A percentile compares a stretch with the other conserved stretches of the same genome.
Evolutionary conservation across 2,797 vertebrate genomes (phyloP).

Genomic region (Phylloscopus collybita): DNA sequence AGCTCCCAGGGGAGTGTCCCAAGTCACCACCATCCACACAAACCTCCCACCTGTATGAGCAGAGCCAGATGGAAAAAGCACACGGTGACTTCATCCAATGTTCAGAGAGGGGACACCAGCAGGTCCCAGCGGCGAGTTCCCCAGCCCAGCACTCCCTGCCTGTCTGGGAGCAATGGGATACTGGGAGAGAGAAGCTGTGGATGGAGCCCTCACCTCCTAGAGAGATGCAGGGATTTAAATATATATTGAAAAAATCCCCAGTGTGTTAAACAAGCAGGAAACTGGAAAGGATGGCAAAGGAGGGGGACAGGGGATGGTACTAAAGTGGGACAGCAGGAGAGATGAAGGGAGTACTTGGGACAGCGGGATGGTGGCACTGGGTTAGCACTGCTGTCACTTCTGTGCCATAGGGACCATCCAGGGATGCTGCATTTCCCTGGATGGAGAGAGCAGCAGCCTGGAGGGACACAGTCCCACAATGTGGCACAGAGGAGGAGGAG

Average conservation of each 20-base stretch:
- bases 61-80: background rate
- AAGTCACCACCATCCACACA: no score
- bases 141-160: background rate
- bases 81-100: rapidly evolving
- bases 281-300: no score
- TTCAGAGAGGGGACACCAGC: background rate
- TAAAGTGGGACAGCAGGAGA: background rate
- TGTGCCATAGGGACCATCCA: background rate
- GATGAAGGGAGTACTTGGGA: background rate
- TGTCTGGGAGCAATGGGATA: background rate
- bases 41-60: background rate
- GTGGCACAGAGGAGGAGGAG: background rate
- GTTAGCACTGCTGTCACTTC: background rate
- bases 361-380: background rate
- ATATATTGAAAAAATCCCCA: no score
- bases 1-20: background rate
- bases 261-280: no score
- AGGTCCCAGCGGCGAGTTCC: background rate
- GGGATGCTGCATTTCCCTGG: background rate
- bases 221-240: no score
- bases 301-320: background rate
- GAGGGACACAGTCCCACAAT: background rate
- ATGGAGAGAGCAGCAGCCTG: background rate
- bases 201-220: no score
- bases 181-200: background rate